phyloP scores from a whole-genome alignment of 2,888 invertebrate genomes.

The Tetramorium bicarinatum region DNA sequence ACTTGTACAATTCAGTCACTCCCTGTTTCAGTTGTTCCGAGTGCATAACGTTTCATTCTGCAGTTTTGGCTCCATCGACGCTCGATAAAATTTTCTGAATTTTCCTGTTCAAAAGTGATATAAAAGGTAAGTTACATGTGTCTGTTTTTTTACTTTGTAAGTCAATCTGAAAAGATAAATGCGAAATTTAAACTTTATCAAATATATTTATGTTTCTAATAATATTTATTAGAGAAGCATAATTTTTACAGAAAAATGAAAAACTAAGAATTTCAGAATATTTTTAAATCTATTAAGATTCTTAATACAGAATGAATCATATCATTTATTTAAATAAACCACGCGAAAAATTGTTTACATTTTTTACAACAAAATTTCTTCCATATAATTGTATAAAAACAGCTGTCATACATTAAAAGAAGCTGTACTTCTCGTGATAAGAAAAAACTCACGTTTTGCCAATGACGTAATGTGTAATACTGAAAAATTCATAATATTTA shows the following conservation, averaged over 20 bases:
- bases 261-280: conserved; percentile 47
- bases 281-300: conserved; percentile 44
- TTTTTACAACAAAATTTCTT: conserved; percentile 13
- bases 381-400: not conserved
- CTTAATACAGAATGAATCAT: conserved; percentile 29
- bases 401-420: conserved; percentile 13
- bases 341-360: conserved; percentile 3
- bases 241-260: conserved; percentile 46
- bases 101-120: not conserved
- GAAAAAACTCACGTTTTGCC: not conserved
- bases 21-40: not conserved
- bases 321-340: conserved; percentile 28
- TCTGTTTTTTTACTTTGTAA: not conserved
- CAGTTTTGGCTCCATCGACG: not conserved
- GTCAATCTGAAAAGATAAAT: not conserved
- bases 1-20: not conserved
- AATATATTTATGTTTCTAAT: not conserved
- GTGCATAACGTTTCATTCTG: not conserved
- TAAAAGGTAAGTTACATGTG: not conserved
- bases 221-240: conserved; percentile 7
- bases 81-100: not conserved
- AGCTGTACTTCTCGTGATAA: not conserved
- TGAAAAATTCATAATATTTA: not conserved
- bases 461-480: conserved; percentile 17
- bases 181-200: not conserved